phyloP scores from a whole-genome alignment of 2,888 invertebrate species.

The Meteorus colon region DNA sequence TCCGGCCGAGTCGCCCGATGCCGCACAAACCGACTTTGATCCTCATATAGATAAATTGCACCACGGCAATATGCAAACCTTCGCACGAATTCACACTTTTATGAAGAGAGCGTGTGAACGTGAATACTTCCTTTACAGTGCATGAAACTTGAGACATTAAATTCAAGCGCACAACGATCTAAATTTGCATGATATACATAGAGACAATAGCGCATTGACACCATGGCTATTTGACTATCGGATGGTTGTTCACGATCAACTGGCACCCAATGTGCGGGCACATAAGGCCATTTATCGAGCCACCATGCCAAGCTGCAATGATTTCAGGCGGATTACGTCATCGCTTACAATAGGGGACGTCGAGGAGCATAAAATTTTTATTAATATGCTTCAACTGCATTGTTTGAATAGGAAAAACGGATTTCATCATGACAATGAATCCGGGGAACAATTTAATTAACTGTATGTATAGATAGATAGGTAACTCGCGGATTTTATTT shows the following conservation, averaged over 20 bases:
- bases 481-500: background rate
- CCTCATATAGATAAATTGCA: background rate
- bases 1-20: background rate
- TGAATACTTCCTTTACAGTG: background rate
- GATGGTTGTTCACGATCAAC: constrained; percentile 42
- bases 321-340: constrained; percentile 33
- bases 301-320: constrained; percentile 15
- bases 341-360: constrained; percentile 13
- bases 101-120: background rate
- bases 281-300: constrained; percentile 29
- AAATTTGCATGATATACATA: background rate
- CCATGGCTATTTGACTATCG: constrained; percentile 39
- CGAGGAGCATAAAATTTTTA: constrained; percentile 14
- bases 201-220: constrained; percentile 15
- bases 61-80: background rate
- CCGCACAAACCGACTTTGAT: constrained; percentile 14
- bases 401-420: background rate
- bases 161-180: background rate
- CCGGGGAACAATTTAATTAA: background rate
- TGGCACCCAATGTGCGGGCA: constrained; percentile 43
- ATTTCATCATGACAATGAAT: background rate
- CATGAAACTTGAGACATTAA: background rate
- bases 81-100: background rate
- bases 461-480: background rate
- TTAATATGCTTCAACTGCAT: background rate